phyloP scores from a whole-genome alignment of 2,797 vertebrate species.

The Channa striata region DNA sequence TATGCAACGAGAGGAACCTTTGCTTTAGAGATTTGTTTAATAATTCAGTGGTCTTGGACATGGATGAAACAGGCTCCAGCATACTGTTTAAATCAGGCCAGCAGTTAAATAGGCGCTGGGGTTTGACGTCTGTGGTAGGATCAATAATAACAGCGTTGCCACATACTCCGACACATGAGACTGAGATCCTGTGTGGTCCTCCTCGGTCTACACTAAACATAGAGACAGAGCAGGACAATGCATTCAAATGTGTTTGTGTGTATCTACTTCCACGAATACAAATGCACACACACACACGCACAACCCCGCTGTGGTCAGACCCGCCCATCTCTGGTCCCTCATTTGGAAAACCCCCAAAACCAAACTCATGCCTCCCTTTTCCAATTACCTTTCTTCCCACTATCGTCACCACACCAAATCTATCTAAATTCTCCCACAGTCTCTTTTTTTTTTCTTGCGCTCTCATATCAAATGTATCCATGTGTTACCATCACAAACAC shows the following conservation, averaged over 20 bases:
- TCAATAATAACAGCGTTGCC: conserved; percentile 78
- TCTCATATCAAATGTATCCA: conserved; percentile 76
- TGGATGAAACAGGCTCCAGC: conserved; percentile 76
- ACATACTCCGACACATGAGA: conserved; percentile 66
- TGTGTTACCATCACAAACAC: conserved; percentile 69
- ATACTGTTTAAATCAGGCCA: conserved; percentile 83
- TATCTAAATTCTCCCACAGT: conserved; percentile 73
- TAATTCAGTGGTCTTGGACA: conserved; percentile 80
- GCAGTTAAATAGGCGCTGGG: conserved; percentile 76
- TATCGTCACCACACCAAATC: conserved; percentile 66
- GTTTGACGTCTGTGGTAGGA: conserved; percentile 75
- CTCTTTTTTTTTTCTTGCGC: conserved; percentile 41
- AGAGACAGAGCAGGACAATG: conserved; percentile 67
- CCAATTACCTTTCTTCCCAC: conserved; percentile 81
- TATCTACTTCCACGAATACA: conserved; percentile 65
- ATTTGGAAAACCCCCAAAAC: conserved; percentile 78
- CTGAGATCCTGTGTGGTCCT: conserved; percentile 79
- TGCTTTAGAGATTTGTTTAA: conserved; percentile 78
- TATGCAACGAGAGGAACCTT: conserved; percentile 69
- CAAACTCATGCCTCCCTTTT: conserved; percentile 77
- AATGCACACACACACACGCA: conserved; percentile 39
- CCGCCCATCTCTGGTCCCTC: conserved; percentile 77
- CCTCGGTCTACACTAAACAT: conserved; percentile 59
- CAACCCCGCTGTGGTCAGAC: conserved; percentile 70
- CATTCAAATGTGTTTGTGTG: conserved; percentile 68